Percentiles rank a stretch among this genome's conserved stretches.
Evolutionary conservation across 2,797 vertebrate species (phyloP).

Genomic region (Rhyacichthys aspro): DNA sequence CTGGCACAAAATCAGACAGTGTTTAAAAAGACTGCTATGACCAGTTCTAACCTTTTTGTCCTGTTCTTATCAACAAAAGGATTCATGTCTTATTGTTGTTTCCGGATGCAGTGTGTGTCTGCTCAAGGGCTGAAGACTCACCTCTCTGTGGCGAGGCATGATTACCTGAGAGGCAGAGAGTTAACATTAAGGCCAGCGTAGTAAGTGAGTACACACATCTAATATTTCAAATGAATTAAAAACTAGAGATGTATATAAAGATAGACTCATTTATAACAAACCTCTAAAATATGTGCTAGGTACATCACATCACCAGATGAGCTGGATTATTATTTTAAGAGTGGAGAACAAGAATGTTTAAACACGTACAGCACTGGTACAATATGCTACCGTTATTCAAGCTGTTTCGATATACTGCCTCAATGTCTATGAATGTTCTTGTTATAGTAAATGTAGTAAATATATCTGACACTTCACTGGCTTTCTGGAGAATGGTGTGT

Average conservation of each 20-base stretch:
- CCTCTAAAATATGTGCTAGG: background rate
- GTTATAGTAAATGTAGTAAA: background rate
- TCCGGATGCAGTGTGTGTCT: constrained; percentile 20
- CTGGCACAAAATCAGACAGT: background rate
- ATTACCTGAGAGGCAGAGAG: constrained; percentile 60
- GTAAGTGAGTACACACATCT: constrained; percentile 56
- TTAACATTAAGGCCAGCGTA: constrained; percentile 51
- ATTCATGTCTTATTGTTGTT: constrained; percentile 60
- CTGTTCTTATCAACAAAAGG: constrained; percentile 47
- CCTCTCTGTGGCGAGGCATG: constrained; percentile 52
- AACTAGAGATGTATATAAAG: too few species aligned
- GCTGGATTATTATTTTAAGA: constrained; percentile 15
- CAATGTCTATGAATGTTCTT: background rate
- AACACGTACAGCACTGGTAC: background rate
- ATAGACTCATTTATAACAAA: background rate
- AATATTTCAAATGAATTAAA: too few species aligned
- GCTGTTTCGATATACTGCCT: background rate
- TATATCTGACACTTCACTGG: background rate
- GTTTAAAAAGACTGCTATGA: background rate
- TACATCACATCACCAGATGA: constrained; percentile 10
- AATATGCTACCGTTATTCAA: background rate
- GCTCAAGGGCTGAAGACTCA: constrained; percentile 26
- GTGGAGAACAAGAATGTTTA: background rate
- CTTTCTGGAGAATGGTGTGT: background rate
- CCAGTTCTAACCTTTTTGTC: constrained; percentile 60